Evolutionary conservation across 1,140 invertebrate species (phyloP).

Genomic region (Trichonephila clavata): DNA sequence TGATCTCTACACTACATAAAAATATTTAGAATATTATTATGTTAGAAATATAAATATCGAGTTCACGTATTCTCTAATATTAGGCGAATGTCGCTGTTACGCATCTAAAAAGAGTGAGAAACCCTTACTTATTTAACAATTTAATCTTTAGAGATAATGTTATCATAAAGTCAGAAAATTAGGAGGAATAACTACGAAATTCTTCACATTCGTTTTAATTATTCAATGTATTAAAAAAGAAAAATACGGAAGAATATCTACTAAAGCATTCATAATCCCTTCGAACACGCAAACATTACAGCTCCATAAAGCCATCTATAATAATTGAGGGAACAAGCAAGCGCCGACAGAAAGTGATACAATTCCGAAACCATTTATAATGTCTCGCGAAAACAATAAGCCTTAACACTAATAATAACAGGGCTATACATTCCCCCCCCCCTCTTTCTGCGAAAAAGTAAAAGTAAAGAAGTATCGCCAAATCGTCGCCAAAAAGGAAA

Average conservation of each 20-base stretch:
- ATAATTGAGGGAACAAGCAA: not conserved
- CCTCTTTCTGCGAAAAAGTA: not conserved
- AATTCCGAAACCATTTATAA: slow-evolving; percentile 65
- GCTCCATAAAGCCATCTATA: slow-evolving; percentile 1
- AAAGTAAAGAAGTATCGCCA: slow-evolving; percentile 65
- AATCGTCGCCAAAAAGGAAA: slow-evolving; percentile 72
- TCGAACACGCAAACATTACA: not conserved
- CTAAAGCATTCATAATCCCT: not conserved
- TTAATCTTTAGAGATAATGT: not conserved
- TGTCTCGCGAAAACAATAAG: slow-evolving; percentile 62
- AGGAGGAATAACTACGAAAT: not conserved
- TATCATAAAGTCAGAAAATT: not conserved
- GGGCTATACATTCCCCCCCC: not conserved
- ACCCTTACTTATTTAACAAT: not conserved
- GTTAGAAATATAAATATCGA: too few species aligned
- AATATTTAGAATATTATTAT: too few species aligned
- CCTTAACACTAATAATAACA: slow-evolving; percentile 56
- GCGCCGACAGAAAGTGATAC: slow-evolving; percentile 37
- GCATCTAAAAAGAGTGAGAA: too few species aligned
- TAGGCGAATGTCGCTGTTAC: too few species aligned
- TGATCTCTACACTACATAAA: too few species aligned
- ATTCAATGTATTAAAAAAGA: not conserved
- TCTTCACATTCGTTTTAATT: not conserved
- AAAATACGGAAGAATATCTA: not conserved
- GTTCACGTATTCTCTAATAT: too few species aligned